Evolutionary conservation across 2,888 invertebrate species (phyloP).

Genomic region (Ophion costatus): DNA sequence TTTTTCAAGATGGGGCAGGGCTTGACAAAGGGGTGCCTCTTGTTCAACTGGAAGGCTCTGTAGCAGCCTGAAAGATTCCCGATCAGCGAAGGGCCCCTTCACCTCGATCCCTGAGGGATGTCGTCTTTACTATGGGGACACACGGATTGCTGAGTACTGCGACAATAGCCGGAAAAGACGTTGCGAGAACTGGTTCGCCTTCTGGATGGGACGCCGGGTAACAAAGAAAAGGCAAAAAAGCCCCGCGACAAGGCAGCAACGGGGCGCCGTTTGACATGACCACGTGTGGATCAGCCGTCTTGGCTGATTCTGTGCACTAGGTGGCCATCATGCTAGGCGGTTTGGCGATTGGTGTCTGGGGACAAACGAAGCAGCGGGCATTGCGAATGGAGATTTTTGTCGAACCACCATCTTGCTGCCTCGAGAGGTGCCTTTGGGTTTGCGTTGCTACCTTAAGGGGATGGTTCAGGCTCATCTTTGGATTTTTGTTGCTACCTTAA

Average conservation of each 20-base stretch:
- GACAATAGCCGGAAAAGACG: conserved; percentile 54
- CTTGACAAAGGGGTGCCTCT: conserved; percentile 38
- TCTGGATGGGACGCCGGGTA: conserved; percentile 10
- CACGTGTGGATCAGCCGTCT: neutral
- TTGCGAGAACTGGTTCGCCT: conserved; percentile 35
- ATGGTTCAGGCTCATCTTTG: no score
- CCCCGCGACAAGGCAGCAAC: conserved; percentile 24
- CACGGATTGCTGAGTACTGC: conserved; percentile 27
- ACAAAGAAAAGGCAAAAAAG: conserved; percentile 4
- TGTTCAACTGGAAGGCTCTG: conserved; percentile 55
- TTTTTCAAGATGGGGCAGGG: neutral
- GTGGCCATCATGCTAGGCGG: neutral
- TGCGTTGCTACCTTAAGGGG: no score
- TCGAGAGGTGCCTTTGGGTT: no score
- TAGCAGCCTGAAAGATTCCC: neutral
- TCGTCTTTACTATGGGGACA: conserved; percentile 53
- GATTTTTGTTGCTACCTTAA: no score
- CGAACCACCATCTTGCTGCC: no score
- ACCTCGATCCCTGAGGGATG: conserved; percentile 37
- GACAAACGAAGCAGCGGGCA: no score
- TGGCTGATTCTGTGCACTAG: neutral
- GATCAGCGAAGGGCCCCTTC: conserved; percentile 1
- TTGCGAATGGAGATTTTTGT: no score
- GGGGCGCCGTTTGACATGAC: conserved; percentile 28
- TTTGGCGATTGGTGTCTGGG: no score